phyloP scores from a whole-genome alignment of 64 coral and sea anemone species.

The Montipora foliosa region DNA sequence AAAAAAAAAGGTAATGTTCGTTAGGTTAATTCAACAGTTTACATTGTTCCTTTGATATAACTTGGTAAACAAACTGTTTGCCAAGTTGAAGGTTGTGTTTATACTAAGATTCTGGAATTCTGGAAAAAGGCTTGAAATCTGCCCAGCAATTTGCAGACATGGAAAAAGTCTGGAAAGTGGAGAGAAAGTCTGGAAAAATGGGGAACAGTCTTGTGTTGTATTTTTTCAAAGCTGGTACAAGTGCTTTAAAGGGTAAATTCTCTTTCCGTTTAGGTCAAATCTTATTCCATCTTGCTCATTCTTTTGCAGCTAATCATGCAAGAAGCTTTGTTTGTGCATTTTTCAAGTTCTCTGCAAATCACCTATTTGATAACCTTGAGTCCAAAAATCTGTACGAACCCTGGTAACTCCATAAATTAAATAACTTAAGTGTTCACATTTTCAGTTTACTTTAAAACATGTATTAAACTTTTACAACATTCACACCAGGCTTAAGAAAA shows the following conservation, averaged over 20 bases:
- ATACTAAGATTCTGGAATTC: constrained; percentile 27
- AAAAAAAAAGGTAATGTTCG: constrained; percentile 18
- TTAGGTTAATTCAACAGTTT: constrained; percentile 57
- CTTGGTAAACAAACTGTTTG: constrained; percentile 51
- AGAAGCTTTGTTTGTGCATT: background rate
- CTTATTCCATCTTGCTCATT: constrained; percentile 20
- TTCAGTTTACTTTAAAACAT: constrained; percentile 6
- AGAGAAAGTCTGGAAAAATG: too few species aligned
- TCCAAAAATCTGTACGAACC: constrained; percentile 52
- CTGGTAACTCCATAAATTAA: background rate
- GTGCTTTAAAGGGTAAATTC: too few species aligned
- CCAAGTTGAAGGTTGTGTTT: constrained; percentile 38
- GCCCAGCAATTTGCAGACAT: constrained; percentile 39
- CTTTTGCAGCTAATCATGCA: constrained; percentile 44
- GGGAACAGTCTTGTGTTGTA: background rate
- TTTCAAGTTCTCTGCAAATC: constrained; percentile 53
- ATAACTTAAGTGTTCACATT: constrained; percentile 13
- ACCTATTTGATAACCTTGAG: constrained; percentile 35
- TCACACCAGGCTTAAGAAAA: constrained; percentile 54
- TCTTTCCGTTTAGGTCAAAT: too few species aligned
- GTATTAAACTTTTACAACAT: constrained; percentile 22
- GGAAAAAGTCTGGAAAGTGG: too few species aligned
- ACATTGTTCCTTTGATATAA: constrained; percentile 44
- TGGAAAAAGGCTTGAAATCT: constrained; percentile 55
- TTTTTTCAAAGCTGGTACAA: constrained; percentile 36